Conservation (phyloP, 2,888 invertebrate species). For the Operophtera brumata region DNA sequence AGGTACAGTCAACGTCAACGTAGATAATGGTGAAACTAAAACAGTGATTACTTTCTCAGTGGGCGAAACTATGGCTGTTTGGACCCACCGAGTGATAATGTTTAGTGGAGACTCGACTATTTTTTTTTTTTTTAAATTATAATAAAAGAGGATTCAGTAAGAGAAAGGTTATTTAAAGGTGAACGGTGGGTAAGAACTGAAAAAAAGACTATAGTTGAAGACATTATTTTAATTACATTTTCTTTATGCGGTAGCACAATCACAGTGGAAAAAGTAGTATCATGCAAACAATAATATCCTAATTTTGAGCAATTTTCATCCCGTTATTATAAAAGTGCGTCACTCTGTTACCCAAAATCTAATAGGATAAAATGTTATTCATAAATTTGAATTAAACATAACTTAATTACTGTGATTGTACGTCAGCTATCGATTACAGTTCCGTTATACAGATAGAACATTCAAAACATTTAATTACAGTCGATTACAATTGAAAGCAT, state of each 20-base stretch:
- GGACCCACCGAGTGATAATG: too few relatives aligned
- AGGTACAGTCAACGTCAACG: too few relatives aligned
- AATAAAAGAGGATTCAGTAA: too few relatives aligned
- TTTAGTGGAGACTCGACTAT: too few relatives aligned
- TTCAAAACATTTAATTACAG: conserved; percentile 22
- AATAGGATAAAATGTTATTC: not conserved
- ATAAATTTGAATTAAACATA: not conserved
- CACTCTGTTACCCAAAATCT: not conserved
- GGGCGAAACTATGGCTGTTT: too few relatives aligned
- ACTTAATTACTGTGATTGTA: conserved; percentile 25
- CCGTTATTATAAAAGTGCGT: not conserved
- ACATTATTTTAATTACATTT: conserved; percentile 20
- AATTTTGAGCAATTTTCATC: conserved; percentile 8
- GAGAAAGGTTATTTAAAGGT: too few relatives aligned
- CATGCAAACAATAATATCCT: conserved; percentile 3
- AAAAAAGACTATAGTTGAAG: not conserved
- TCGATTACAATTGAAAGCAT: conserved; percentile 20
- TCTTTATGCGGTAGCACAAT: conserved; percentile 32
- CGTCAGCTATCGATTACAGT: conserved; percentile 19
- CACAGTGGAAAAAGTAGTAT: conserved; percentile 25
- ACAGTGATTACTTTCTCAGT: too few relatives aligned
- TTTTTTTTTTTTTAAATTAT: too few relatives aligned
- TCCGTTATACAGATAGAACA: conserved; percentile 23
- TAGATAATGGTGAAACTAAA: too few relatives aligned
- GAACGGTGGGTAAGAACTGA: too few relatives aligned